phyloP scores from a whole-genome alignment of 2,113 vertebrate genomes.

The Pogona vitticeps region DNA sequence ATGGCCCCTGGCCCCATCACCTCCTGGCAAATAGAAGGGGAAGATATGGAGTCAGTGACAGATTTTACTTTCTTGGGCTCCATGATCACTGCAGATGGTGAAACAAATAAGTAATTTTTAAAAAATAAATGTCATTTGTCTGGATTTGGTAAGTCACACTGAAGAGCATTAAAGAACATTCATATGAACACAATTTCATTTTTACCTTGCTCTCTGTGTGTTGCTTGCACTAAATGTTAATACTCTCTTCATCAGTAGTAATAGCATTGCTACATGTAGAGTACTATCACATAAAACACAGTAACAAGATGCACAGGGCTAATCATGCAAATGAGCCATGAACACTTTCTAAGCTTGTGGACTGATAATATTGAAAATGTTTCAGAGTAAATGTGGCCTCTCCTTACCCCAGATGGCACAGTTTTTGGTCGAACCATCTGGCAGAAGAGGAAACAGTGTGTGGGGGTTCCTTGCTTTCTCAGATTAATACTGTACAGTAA shows the following conservation, averaged over 20 bases:
- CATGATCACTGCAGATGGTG: too few relatives aligned
- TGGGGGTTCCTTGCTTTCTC: slow-evolving; percentile 1
- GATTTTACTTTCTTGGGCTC: too few relatives aligned
- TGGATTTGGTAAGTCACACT: background rate
- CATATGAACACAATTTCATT: background rate
- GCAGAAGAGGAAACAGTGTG: background rate
- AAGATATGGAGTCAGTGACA: too few relatives aligned
- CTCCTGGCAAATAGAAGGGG: too few relatives aligned
- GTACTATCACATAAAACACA: background rate
- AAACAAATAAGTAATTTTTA: too few relatives aligned
- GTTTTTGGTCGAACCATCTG: slow-evolving; percentile 3
- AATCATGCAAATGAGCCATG: background rate
- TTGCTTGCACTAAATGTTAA: background rate
- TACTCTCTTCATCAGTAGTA: background rate
- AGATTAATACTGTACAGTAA: background rate
- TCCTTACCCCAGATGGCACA: background rate
- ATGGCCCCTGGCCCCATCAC: too few relatives aligned
- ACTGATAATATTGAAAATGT: background rate
- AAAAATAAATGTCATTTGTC: background rate
- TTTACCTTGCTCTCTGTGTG: background rate
- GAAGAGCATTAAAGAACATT: background rate
- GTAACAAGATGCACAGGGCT: background rate
- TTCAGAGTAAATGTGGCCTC: background rate
- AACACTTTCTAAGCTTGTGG: background rate
- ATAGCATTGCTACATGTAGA: background rate